phyloP scores from a whole-genome alignment of 1,140 invertebrate genomes.

The Caenorhabditis latens region DNA sequence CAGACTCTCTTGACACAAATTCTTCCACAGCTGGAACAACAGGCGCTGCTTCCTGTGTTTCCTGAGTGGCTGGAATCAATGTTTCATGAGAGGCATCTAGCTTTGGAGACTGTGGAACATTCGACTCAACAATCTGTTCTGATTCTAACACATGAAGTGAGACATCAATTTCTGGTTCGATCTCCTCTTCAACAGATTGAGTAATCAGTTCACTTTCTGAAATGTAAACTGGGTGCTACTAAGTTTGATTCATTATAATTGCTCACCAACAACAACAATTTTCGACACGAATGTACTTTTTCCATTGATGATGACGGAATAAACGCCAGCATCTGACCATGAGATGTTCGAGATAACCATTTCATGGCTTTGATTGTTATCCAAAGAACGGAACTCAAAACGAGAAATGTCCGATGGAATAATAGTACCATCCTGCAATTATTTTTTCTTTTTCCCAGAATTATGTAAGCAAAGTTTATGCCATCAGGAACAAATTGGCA shows the following conservation, averaged over 20 bases:
- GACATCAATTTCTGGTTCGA: constrained; percentile 41
- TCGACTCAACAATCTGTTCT: constrained; percentile 32
- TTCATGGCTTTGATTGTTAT: constrained; percentile 49
- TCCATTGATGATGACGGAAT: constrained; percentile 18
- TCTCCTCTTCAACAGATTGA: constrained; percentile 59
- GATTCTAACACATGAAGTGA: constrained; percentile 25
- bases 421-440: constrained; percentile 10
- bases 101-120: constrained; percentile 45
- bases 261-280: constrained; percentile 47
- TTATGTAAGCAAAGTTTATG: too few relatives aligned
- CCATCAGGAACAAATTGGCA: too few relatives aligned
- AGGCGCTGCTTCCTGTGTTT: constrained; percentile 32
- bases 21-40: constrained; percentile 1
- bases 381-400: constrained; percentile 35
- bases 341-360: constrained; percentile 23
- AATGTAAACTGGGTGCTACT: background rate
- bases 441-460: constrained; percentile 3
- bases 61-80: constrained; percentile 5
- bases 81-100: constrained; percentile 49
- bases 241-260: background rate
- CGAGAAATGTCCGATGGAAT: constrained; percentile 36
- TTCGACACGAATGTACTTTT: constrained; percentile 38
- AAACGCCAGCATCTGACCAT: constrained; percentile 30
- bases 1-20: background rate
- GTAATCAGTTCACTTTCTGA: constrained; percentile 57